Evolutionary conservation across 1,140 invertebrate genomes (phyloP), one percentile per base, ranked within the genome.

Genomic region (Acyrthosiphon pisum): DNA sequence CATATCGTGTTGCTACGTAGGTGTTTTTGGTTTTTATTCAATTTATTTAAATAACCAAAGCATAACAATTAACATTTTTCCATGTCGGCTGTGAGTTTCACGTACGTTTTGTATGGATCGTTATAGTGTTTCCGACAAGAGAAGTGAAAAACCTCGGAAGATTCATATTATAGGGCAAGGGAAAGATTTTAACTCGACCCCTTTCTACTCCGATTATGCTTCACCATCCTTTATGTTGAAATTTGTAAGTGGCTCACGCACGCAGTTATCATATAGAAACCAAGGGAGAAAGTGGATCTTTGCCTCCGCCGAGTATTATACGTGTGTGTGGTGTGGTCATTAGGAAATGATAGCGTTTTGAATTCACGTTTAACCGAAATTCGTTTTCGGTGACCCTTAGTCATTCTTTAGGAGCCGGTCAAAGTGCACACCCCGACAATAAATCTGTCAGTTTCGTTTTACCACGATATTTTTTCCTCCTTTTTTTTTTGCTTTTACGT

Each of bases 201-300:
- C 6, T 93, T 86, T 84, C 50, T 56, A 84, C 35, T 53, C 68
- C 22, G 91, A 81, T 93, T 93, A 84, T 86, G 26, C 44, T 56
- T 41, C 41, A 7, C 91, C 35, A 53, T 90, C 56, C 89, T 84
- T 93, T 84, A 46, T 53, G 91, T 93, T 35, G 48, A 86, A 93
- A 93, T 93, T 93, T 86, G 91, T 93, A 93, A 93, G 91, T 93
- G 81, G 91, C 91, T 93, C 91, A 93, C 91, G 91, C 91, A 93
- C 91, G 50, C 91, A 86, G 81, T 93, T 83, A 84, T 91, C 91
- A 50, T 86, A 50, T 53, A 41, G 89, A 44, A 90, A 90, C 56
- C 8, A 14, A 60, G 53, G 20, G 26, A n/a, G 56, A 68, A 44
- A 68, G 50, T 68, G 53, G 30, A 56, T 68, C 53, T 26, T 90